Evolutionary conservation across 2,797 vertebrate species (phyloP), one percentile per base, ranked within the genome.

Genomic region (Molossus alvarezi): DNA sequence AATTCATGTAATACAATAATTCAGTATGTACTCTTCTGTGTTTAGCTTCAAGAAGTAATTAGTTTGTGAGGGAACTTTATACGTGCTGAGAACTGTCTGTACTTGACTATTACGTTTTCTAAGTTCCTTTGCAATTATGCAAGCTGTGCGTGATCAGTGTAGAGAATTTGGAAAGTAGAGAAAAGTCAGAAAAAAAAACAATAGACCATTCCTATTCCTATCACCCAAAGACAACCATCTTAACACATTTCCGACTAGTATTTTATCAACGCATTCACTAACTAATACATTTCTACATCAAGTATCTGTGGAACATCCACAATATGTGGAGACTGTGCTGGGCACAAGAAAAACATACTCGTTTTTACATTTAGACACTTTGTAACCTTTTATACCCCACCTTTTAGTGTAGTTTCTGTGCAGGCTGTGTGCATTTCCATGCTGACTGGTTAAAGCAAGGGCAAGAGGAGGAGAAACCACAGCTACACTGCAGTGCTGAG

Each of bases 101-200:
- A 82, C 65, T 93, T 96, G 37, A 62, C 20, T 27, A 18, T 77
- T 64, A 64, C 18, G 67, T 65, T 81, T 93, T 72, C 76, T 25
- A 62, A 72, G 4, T 73, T 73, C 9, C 65, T 83, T 90, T 53
- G 27, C 29, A 84, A 9, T 94, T 86, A 14, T 9, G 3, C 58
- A 57, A 75, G 4, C 23, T 6, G 29, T 45, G 17, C 27, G 25
- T 73, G 65, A 17, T 85, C n/a, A 76, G 20, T 62, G 76, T 15
- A 81, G 10, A 73, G 85, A 85, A 82, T 60, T 64, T 77, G 18
- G 72, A 60, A 92, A 80, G 53, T 65, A 45, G 53, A 18, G 23
- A 23, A 41, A 72, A 76, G 55, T 65, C 27, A 65, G 18, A 23
- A 23, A 41, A 64, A 64, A 58, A 23, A 73, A 75, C 3, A 83